These are phyloP conservation scores for Pantala flavescens DNA, from an alignment of 1,140 invertebrate genomes.

Conservation along the genomic window DNA sequence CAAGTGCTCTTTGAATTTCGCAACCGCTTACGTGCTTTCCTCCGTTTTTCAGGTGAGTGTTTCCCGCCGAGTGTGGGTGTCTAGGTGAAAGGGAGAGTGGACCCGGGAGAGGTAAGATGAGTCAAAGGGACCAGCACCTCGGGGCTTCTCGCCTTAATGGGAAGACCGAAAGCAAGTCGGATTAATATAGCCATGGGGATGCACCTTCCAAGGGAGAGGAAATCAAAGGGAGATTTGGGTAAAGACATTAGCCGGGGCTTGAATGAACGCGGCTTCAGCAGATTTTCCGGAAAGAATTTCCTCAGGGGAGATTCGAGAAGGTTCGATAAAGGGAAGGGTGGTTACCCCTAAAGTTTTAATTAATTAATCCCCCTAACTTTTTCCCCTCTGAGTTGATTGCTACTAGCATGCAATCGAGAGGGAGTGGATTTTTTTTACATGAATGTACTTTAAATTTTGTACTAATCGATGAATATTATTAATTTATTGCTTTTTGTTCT, in stretches of 20 bases:
- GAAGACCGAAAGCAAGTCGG: too few relatives aligned
- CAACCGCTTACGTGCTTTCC: too few relatives aligned
- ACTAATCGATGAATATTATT: too few relatives aligned
- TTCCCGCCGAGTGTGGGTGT: background rate
- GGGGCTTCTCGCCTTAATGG: background rate
- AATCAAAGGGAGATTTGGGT: constrained; percentile 1
- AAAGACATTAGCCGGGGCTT: background rate
- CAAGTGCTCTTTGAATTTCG: too few relatives aligned
- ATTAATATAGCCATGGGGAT: background rate
- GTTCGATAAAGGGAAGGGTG: background rate
- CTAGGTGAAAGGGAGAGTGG: background rate
- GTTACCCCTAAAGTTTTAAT: background rate
- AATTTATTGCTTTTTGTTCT: too few relatives aligned
- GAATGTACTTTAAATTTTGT: too few relatives aligned
- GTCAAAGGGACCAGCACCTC: background rate
- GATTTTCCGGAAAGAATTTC: background rate
- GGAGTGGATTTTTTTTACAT: too few relatives aligned
- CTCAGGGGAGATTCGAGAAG: too few relatives aligned
- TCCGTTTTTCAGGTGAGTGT: too few relatives aligned
- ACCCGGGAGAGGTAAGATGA: background rate
- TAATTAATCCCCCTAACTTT: too few relatives aligned
- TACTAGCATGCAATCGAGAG: too few relatives aligned
- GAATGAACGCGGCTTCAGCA: background rate
- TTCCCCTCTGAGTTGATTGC: too few relatives aligned
- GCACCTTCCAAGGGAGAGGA: background rate